Evolutionary conservation across 2,113 vertebrate genomes (phyloP).

Genomic region (Crotophaga sulcirostris): DNA sequence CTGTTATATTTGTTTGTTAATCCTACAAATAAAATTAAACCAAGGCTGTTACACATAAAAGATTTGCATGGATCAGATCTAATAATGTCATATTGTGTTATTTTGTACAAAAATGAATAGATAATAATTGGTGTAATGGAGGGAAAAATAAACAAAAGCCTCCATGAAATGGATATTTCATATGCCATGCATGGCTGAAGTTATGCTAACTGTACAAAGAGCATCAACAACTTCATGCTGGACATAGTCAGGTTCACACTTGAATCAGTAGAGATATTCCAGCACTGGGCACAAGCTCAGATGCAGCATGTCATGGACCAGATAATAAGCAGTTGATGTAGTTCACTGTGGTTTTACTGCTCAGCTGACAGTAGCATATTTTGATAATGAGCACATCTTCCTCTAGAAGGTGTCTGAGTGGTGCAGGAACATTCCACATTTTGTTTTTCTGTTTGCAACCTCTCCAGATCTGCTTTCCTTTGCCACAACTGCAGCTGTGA

Average conservation of each 20-base stretch:
- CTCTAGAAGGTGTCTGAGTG: not conserved
- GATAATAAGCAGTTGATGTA: not conserved
- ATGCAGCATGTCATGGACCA: not conserved
- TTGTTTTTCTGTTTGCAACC: not conserved
- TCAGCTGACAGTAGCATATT: not conserved
- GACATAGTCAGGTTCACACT: not conserved
- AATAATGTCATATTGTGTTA: not conserved
- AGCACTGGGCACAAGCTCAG: not conserved
- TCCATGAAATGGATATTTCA: not conserved
- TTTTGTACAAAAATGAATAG: not conserved
- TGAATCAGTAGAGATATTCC: not conserved
- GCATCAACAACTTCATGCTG: not conserved
- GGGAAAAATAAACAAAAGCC: not conserved
- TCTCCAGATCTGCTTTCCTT: not conserved
- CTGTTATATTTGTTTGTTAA: slow-evolving; percentile 9
- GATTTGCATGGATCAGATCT: not conserved
- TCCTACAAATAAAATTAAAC: slow-evolving; percentile 15
- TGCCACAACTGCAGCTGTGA: not conserved
- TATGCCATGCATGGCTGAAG: not conserved
- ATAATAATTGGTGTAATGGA: slow-evolving; percentile 11
- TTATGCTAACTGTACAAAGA: not conserved
- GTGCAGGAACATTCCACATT: not conserved
- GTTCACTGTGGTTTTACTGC: not conserved
- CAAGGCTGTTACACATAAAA: not conserved
- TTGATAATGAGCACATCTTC: not conserved